Evolutionary conservation across 2,888 invertebrate genomes (phyloP).

Genomic region (Tetrapedia diversipes): DNA sequence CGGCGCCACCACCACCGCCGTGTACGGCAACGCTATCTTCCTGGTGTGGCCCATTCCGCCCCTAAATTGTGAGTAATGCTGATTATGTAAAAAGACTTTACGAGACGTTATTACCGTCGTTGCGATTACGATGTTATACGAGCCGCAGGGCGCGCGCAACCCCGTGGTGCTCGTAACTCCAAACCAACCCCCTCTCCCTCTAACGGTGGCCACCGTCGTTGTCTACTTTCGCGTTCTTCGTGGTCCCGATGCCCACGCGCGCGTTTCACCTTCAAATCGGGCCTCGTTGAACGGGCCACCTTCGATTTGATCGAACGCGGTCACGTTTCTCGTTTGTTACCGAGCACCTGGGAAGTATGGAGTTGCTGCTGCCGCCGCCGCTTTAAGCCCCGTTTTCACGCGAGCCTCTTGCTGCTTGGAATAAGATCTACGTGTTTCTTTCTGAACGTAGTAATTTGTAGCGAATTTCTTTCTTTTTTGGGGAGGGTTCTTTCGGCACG

Average conservation of each 20-base stretch:
- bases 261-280: conserved; percentile 1
- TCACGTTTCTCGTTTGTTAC: background rate
- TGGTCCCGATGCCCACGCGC: background rate
- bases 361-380: no score
- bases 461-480: background rate
- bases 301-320: conserved; percentile 1
- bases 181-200: conserved; percentile 2
- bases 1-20: conserved; percentile 32
- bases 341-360: background rate
- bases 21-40: conserved; percentile 51
- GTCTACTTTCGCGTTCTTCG: background rate
- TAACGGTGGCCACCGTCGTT: conserved; percentile 13
- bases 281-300: background rate
- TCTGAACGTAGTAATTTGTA: background rate
- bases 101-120: conserved; percentile 76
- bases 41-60: conserved; percentile 65
- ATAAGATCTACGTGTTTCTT: background rate
- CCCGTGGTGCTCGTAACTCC: conserved; percentile 71
- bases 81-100: conserved; percentile 78
- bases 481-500: no score
- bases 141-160: conserved; percentile 67
- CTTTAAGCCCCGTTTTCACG: background rate
- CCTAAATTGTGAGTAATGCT: conserved; percentile 77
- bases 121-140: conserved; percentile 79
- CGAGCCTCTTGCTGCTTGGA: background rate